These are phyloP conservation scores for Bombus difficillimus DNA, from an alignment of 1,140 invertebrate genomes.

Conservation along the genomic window DNA sequence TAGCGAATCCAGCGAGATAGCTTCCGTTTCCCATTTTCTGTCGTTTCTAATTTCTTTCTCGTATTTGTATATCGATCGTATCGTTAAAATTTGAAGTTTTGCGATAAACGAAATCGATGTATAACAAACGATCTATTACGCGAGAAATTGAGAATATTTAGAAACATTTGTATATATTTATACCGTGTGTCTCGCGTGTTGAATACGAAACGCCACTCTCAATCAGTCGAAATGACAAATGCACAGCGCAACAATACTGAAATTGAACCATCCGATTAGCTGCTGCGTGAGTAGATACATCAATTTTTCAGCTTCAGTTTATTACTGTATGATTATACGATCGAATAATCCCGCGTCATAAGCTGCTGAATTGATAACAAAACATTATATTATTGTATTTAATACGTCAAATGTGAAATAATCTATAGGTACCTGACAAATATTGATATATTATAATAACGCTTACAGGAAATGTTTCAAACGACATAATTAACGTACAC, in stretches of 20 bases:
- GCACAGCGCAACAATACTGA: not conserved
- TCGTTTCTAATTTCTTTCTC: not conserved
- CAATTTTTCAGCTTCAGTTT: not conserved
- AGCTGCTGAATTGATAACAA: no score
- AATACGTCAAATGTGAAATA: not conserved
- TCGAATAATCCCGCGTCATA: not conserved
- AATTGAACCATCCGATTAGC: not conserved
- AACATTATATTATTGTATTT: not conserved
- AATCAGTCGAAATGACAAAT: not conserved
- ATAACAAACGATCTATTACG: no score
- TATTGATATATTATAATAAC: not conserved
- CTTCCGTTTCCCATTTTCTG: not conserved
- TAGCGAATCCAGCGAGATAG: not conserved
- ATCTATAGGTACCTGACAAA: not conserved
- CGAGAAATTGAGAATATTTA: no score
- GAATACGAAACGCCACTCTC: not conserved
- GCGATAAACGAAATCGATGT: no score
- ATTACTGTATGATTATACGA: not conserved
- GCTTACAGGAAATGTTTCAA: not conserved
- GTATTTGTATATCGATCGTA: not conserved
- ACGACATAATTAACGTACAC: not conserved
- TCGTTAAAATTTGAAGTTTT: not conserved
- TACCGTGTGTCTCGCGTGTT: not conserved
- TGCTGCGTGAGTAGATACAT: not conserved
- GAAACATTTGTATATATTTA: no score